Evolutionary conservation across 2,113 vertebrate genomes (phyloP).

Genomic region (Lepisosteus oculatus): DNA sequence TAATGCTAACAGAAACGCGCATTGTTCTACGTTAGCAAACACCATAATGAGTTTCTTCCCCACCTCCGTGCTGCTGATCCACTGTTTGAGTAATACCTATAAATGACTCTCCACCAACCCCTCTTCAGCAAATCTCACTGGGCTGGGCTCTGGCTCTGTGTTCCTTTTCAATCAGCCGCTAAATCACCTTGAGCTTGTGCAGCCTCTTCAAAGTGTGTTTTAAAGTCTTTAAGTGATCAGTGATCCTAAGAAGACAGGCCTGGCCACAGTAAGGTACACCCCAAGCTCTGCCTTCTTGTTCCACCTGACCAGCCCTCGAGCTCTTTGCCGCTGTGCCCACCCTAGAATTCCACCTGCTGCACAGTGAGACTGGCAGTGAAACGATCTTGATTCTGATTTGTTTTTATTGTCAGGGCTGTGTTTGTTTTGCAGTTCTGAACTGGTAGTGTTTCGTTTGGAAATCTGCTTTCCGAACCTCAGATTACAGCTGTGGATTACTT

Average conservation of each 20-base stretch:
- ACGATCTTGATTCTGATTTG: too few species aligned
- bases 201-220: constrained; percentile 40
- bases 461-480: too few species aligned
- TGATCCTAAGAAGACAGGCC: constrained; percentile 40
- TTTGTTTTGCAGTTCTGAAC: too few species aligned
- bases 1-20: constrained; percentile 32
- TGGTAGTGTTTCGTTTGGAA: too few species aligned
- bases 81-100: constrained; percentile 29
- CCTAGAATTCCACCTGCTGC: too few species aligned
- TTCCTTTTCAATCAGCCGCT: constrained; percentile 5
- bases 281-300: constrained; percentile 6
- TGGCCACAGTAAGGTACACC: not conserved
- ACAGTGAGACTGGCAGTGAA: too few species aligned
- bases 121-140: constrained; percentile 2
- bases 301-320: not conserved
- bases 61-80: constrained; percentile 39
- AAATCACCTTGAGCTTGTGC: constrained; percentile 21
- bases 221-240: constrained; percentile 38
- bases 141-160: not conserved
- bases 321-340: too few species aligned
- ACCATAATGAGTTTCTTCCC: constrained; percentile 35
- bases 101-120: constrained; percentile 25
- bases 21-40: constrained; percentile 36
- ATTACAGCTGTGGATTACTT: too few species aligned
- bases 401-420: too few species aligned